Evolutionary conservation across 2,888 invertebrate species (phyloP), one percentile per base, ranked within the genome.

Genomic region (Blastobasis adustella): DNA sequence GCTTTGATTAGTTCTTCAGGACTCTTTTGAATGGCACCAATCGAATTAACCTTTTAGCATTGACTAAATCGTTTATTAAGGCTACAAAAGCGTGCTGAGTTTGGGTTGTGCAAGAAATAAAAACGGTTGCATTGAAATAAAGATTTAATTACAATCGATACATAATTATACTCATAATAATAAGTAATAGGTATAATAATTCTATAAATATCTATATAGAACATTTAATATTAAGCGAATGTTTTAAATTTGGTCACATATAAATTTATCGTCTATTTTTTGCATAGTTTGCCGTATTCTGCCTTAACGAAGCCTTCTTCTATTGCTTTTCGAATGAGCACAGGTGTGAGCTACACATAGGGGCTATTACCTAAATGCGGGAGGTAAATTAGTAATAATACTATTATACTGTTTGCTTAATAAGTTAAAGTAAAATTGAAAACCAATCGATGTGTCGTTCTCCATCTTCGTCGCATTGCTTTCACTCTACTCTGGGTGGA

Each of bases 111-210:
- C 41, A 57, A 55, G 44, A 72, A 76, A 81, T 76, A 69, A 78
- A 82, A 84, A 69, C 52, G 62, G 64, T 60, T 62, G 61, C 56
- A 57, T 84, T 83, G 81, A 88, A 87, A 87, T 87, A 87, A 88
- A 84, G 85, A 79, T 88, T 86, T 87, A 88, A 88, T 88, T 87
- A 86, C 85, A 87, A 83, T 88, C 73, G 81, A 85, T 87, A 87
- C 86, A 87, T 88, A 85, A 83, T 82, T 79, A 79, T 85, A 83
- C 71, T 87, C 78, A 81, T 86, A 82, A 79, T 80, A 82, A 77
- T 82, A 79, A 80, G 80, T 84, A 82, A 83, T 85, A 80, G 79
- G 80, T 84, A 80, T 82, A 54, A 84, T 84, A 83, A 23, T 80
- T 86, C 80, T 86, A 85, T 86, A 86, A 83, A 87, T 86, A 83